Percentiles rank a stretch among this genome's conserved stretches.
Evolutionary conservation across 1,140 invertebrate genomes (phyloP).

Genomic region (Neodiprion lecontei): DNA sequence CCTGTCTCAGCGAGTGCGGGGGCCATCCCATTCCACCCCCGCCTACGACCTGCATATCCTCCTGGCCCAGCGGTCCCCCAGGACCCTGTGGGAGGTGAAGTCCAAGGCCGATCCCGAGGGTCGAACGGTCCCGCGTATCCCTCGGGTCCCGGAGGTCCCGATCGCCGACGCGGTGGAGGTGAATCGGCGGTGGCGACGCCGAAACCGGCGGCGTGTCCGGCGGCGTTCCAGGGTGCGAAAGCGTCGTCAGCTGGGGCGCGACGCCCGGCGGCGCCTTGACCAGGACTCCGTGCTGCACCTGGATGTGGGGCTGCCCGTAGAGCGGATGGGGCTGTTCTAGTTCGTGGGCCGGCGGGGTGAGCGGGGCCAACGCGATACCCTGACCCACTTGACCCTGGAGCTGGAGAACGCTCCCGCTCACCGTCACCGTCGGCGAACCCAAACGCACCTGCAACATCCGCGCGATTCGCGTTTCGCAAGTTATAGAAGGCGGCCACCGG

Average conservation of each 20-base stretch:
- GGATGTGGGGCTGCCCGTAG: conserved; percentile 54
- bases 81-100: neutral
- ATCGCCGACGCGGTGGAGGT: neutral
- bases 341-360: conserved; percentile 68
- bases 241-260: conserved; percentile 50
- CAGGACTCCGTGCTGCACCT: conserved; percentile 51
- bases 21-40: conserved; percentile 73
- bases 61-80: neutral
- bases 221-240: conserved; percentile 72
- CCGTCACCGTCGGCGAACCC: conserved; percentile 51
- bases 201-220: conserved; percentile 78
- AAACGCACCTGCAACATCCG: conserved; percentile 45
- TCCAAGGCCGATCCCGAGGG: too few species aligned
- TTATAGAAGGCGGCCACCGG: conserved; percentile 4
- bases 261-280: conserved; percentile 50
- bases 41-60: conserved; percentile 20
- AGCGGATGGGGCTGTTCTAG: conserved; percentile 61
- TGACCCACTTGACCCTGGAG: conserved; percentile 42
- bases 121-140: neutral
- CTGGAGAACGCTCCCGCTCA: conserved; percentile 50
- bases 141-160: neutral
- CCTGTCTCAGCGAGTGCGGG: conserved; percentile 71
- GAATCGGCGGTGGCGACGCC: conserved; percentile 47
- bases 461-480: neutral
- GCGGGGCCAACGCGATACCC: conserved; percentile 56